These are phyloP conservation scores for Hippocampus kuda DNA, from an alignment of 2,797 vertebrate species.

Conservation along the genomic window DNA sequence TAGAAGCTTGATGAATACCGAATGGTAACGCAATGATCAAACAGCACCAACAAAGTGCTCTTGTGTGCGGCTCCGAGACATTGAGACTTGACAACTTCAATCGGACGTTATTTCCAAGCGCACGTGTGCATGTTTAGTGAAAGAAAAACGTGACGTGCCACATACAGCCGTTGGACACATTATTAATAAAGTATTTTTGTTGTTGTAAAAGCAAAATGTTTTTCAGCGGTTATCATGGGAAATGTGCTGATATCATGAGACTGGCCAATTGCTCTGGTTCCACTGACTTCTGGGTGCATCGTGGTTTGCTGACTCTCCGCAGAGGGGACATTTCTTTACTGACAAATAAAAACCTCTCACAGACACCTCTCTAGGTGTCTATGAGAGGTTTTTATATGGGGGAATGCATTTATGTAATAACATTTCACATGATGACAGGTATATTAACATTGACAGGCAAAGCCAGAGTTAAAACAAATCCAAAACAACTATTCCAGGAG, in stretches of 20 bases:
- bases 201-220: neutral
- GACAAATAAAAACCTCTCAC: too few species aligned
- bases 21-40: slow-evolving; percentile 61
- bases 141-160: slow-evolving; percentile 30
- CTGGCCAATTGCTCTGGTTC: neutral
- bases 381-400: neutral
- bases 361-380: too few species aligned
- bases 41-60: slow-evolving; percentile 37
- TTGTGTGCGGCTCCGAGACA: slow-evolving; percentile 29
- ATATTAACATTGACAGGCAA: neutral
- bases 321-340: neutral
- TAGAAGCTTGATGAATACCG: slow-evolving; percentile 63
- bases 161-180: slow-evolving; percentile 22
- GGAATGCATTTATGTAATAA: neutral
- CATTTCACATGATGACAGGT: neutral
- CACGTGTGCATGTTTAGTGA: slow-evolving; percentile 42
- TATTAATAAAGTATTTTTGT: neutral
- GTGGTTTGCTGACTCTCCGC: neutral
- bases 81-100: slow-evolving; percentile 47
- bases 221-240: neutral
- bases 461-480: neutral
- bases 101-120: slow-evolving; percentile 40
- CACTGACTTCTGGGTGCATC: neutral
- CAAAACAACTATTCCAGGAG: neutral
- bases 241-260: neutral